Evolutionary conservation across 2,888 invertebrate species (phyloP).

Genomic region (Boloria selene): DNA sequence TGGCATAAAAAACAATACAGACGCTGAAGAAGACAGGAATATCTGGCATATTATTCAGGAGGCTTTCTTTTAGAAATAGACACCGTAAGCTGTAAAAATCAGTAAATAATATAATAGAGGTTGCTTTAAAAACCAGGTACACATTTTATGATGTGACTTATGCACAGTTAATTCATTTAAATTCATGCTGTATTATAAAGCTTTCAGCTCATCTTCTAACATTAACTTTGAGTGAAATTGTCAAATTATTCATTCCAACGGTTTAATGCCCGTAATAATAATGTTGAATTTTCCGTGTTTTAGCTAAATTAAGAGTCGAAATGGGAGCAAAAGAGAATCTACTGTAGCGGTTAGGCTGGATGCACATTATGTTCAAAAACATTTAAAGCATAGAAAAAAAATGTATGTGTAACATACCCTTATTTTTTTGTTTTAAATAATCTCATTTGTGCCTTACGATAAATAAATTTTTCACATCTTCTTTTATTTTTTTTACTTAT

Average conservation of each 20-base stretch:
- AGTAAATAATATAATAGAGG: background rate
- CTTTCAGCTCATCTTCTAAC: background rate
- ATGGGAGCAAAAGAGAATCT: background rate
- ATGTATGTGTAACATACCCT: too few species aligned
- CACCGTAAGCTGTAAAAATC: too few species aligned
- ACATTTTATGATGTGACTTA: background rate
- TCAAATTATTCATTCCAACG: constrained; percentile 17
- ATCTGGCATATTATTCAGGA: too few species aligned
- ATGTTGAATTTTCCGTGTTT: constrained; percentile 10
- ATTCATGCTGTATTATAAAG: background rate
- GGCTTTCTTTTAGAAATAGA: too few species aligned
- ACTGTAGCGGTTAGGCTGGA: constrained; percentile 1
- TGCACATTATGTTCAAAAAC: background rate
- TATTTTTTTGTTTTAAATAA: too few species aligned
- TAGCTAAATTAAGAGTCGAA: constrained; percentile 15
- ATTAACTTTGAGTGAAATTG: constrained; percentile 10
- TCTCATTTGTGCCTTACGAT: too few species aligned
- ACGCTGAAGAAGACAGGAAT: too few species aligned
- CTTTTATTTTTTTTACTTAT: too few species aligned
- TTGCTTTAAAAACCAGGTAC: background rate
- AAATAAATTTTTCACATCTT: too few species aligned
- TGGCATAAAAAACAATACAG: too few species aligned
- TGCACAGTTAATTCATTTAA: background rate
- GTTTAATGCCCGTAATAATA: constrained; percentile 21
- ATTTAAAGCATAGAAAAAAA: too few species aligned